Conservation (phyloP, 2,113 vertebrate species). For the Siniperca chuatsi region DNA sequence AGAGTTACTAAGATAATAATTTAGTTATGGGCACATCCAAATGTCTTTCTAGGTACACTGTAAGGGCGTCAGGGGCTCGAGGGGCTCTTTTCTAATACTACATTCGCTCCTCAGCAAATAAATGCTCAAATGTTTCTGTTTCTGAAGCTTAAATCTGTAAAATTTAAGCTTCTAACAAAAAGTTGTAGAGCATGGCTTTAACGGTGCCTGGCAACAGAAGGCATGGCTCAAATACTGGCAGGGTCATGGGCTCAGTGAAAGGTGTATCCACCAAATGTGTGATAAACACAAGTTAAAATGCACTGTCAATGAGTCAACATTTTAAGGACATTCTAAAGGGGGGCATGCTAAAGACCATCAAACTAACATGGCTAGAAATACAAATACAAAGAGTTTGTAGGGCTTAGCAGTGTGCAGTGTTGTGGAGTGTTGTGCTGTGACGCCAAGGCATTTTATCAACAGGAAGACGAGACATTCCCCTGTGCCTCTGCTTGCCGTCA, state of each 20-base stretch:
- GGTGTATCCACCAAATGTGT: background rate
- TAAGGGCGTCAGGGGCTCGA: background rate
- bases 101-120: conserved; percentile 17
- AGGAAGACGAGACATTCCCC: conserved; percentile 63
- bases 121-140: background rate
- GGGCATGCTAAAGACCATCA: conserved; percentile 1
- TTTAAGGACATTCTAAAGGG: conserved; percentile 2
- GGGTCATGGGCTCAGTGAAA: background rate
- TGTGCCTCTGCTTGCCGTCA: conserved; percentile 31
- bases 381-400: background rate
- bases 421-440: conserved; percentile 52
- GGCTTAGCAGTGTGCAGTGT: conserved; percentile 36
- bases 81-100: conserved; percentile 8
- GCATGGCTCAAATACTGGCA: conserved; percentile 6
- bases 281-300: conserved; percentile 15
- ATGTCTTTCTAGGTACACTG: background rate
- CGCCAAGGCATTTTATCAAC: conserved; percentile 64
- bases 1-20: background rate
- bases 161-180: background rate
- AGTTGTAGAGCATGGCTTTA: background rate
- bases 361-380: background rate
- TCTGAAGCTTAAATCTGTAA: background rate
- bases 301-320: background rate
- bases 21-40: conserved; percentile 1
- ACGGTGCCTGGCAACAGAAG: background rate